These are phyloP conservation scores for Amphimallon solstitiale DNA, from an alignment of 2,888 invertebrate species.

Conservation along the genomic window DNA sequence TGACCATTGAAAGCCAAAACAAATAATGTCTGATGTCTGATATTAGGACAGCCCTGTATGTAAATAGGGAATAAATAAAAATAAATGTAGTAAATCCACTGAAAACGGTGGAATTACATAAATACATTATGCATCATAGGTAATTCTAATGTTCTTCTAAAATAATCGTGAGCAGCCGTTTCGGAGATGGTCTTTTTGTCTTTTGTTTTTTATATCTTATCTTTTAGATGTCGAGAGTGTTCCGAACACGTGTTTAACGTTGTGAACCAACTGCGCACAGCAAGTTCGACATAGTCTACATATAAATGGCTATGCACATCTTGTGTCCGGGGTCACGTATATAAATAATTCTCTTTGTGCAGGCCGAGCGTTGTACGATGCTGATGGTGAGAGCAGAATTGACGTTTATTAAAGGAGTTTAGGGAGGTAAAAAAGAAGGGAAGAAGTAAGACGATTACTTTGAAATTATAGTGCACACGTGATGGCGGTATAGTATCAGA, in stretches of 20 bases:
- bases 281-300: neutral
- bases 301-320: neutral
- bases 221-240: neutral
- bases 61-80: no score
- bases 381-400: neutral
- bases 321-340: conserved; percentile 7
- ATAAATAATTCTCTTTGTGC: conserved; percentile 19
- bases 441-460: neutral
- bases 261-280: neutral
- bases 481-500: neutral
- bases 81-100: no score
- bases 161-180: neutral
- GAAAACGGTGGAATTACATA: no score
- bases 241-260: neutral
- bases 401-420: conserved; percentile 3
- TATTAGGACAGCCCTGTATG: no score
- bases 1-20: no score
- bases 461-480: neutral
- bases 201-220: neutral
- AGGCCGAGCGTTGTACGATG: neutral
- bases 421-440: neutral
- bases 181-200: neutral
- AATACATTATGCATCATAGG: conserved; percentile 9
- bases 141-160: neutral
- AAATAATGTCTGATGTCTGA: no score